Evolutionary conservation across 2,113 vertebrate genomes (phyloP).

Genomic region (Gallinago jamesoni): DNA sequence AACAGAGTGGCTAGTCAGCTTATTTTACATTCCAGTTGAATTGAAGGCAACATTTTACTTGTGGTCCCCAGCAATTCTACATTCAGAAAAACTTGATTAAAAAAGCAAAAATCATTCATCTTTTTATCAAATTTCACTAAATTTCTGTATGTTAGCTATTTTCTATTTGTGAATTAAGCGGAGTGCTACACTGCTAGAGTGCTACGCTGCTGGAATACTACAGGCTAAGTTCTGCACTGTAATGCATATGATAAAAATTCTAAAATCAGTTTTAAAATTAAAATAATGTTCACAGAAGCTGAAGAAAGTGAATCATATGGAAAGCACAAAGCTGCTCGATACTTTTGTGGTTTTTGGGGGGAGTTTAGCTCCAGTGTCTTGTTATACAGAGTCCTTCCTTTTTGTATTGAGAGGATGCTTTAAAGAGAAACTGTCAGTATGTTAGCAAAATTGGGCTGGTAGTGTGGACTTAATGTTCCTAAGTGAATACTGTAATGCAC

Average conservation of each 20-base stretch:
- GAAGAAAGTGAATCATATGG: not conserved
- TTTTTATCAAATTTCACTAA: not conserved
- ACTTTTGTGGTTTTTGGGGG: accelerated
- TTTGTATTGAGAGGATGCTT: not conserved
- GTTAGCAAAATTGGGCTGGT: not conserved
- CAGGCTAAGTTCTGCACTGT: not conserved
- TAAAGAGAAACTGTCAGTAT: not conserved
- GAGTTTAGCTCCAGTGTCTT: not conserved
- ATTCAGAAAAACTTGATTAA: not conserved
- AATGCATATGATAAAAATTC: not conserved
- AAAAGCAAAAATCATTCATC: not conserved
- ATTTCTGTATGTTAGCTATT: not conserved
- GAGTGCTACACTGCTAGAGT: no score
- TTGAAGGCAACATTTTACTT: not conserved
- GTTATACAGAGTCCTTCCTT: not conserved
- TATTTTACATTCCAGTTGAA: not conserved
- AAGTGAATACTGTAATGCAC: not conserved
- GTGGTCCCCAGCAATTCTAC: not conserved
- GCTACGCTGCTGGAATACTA: not conserved
- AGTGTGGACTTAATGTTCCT: not conserved
- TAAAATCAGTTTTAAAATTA: not conserved
- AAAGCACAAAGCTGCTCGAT: not conserved
- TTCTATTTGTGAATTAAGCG: not conserved
- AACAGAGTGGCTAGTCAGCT: not conserved
- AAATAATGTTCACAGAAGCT: not conserved